Evolutionary conservation across 2,797 vertebrate species (phyloP).

Genomic region (Protonibea diacanthus): DNA sequence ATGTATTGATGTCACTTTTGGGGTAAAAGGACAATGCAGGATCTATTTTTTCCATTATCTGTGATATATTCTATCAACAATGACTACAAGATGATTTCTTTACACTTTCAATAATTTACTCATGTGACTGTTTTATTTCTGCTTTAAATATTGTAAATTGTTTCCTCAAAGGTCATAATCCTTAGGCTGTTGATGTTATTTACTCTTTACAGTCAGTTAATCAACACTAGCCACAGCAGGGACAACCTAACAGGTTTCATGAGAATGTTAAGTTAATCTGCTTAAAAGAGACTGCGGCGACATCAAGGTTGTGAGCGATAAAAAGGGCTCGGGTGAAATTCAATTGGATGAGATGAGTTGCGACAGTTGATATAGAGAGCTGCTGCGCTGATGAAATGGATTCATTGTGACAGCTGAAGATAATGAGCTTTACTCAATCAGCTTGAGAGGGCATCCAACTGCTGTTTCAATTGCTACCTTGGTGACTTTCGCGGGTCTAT

Average conservation of each 20-base stretch:
- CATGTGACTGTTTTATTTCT: background rate
- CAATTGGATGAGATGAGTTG: constrained; percentile 81
- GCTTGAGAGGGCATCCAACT: constrained; percentile 73
- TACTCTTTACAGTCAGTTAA: constrained; percentile 54
- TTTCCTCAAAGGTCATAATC: constrained; percentile 29
- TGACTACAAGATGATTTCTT: background rate
- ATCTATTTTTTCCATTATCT: background rate
- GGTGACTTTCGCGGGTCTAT: constrained; percentile 31
- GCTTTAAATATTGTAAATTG: constrained; percentile 16
- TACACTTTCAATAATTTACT: background rate
- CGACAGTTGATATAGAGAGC: constrained; percentile 78
- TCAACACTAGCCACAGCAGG: constrained; percentile 51
- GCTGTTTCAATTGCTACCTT: constrained; percentile 62
- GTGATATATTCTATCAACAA: background rate
- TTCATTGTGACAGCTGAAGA: constrained; percentile 80
- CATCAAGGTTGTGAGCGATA: constrained; percentile 75
- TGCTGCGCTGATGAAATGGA: constrained; percentile 79
- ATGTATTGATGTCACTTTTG: background rate
- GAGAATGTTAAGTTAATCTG: constrained; percentile 76
- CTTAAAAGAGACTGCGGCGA: constrained; percentile 70
- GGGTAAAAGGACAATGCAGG: background rate
- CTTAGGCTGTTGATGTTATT: constrained; percentile 29
- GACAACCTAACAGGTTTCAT: constrained; percentile 61
- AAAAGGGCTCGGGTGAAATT: constrained; percentile 71
- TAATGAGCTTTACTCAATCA: constrained; percentile 85